Base-by-base conservation (phyloP, 1,140 invertebrate species). In the Notospermus geniculatus region DNA sequence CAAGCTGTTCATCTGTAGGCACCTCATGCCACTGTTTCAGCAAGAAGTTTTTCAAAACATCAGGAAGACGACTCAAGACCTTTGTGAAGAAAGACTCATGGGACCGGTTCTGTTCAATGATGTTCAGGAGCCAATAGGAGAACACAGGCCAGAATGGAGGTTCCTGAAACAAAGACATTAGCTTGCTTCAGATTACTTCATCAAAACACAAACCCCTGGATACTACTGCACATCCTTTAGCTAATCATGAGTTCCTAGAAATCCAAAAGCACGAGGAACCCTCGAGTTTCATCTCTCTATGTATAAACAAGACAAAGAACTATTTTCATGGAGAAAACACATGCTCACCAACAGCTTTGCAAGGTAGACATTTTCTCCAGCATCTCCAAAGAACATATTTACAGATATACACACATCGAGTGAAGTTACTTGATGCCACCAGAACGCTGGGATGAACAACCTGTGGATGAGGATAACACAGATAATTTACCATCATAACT, bases 381-480 rank as follows among this genome's bases (percentile, higher is more conserved):
- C 56, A 57, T 70, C 60, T 0, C 68, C 68, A 65, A 64, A 70
- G 46, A 70, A 70, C 17, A 63, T 68, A 56, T 70, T 70, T 5
- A 68, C 52, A 9, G 68, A 70, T 28, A 70, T 70, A 22, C 59
- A 59, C 17, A 58, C 62, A 23, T 70, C 68, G 0, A 60, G 30
- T 2, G 66, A 63, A 25, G 66, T 70, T 17, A 70, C 60, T 50
- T 70, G 68, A 46, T 70, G 68, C 68, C 68, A 70, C 63, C 68
- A 70, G 59, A 70, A 68, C 2, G 68, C 68, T 28, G 68, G 68
- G 56, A 70, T 65, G 39, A 65, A 70, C 29, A 70, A 54, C 45
- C 66, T 67, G 17, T 30, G 23, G n/a, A 32, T 27, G 17, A 41
- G 27, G 46, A 15, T 32, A 23, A n/a, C 46, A 5, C 19, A 19